Evolutionary conservation across 2,797 vertebrate genomes (phyloP).

Genomic region (Ctenopoma kingsleyae): DNA sequence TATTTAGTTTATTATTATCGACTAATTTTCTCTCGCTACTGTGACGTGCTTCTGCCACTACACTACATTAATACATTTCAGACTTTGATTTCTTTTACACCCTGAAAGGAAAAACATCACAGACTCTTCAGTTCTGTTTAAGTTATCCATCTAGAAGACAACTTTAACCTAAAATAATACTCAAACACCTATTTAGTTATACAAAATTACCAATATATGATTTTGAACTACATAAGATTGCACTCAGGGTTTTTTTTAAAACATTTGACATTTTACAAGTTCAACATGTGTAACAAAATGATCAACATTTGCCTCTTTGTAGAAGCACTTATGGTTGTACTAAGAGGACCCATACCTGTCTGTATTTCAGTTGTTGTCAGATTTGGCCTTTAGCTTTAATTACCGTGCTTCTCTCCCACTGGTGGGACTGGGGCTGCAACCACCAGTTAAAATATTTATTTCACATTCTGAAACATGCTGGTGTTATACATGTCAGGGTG

Average conservation of each 20-base stretch:
- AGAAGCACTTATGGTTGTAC: background rate
- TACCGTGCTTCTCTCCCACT: background rate
- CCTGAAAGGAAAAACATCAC: too few relatives aligned
- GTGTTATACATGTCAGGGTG: background rate
- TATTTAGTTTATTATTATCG: too few relatives aligned
- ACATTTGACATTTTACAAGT: constrained; percentile 16
- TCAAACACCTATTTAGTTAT: too few relatives aligned
- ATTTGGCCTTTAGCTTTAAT: constrained; percentile 35
- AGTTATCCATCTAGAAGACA: too few relatives aligned
- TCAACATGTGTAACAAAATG: background rate
- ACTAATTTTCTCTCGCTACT: too few relatives aligned
- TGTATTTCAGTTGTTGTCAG: constrained; percentile 23
- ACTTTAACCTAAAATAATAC: too few relatives aligned
- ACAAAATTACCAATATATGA: background rate
- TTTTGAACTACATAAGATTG: background rate
- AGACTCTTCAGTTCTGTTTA: too few relatives aligned
- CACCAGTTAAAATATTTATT: constrained; percentile 1
- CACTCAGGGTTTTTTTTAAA: background rate
- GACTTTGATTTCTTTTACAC: too few relatives aligned
- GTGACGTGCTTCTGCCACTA: too few relatives aligned
- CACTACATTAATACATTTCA: too few relatives aligned
- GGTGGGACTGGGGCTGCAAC: constrained; percentile 1
- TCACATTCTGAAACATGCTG: constrained; percentile 21
- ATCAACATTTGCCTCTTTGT: background rate
- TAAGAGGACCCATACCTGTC: background rate